Evolutionary conservation across 2,797 vertebrate genomes (phyloP), one percentile per base, ranked within the genome.

Genomic region (Ctenochaetus hawaiiensis): DNA sequence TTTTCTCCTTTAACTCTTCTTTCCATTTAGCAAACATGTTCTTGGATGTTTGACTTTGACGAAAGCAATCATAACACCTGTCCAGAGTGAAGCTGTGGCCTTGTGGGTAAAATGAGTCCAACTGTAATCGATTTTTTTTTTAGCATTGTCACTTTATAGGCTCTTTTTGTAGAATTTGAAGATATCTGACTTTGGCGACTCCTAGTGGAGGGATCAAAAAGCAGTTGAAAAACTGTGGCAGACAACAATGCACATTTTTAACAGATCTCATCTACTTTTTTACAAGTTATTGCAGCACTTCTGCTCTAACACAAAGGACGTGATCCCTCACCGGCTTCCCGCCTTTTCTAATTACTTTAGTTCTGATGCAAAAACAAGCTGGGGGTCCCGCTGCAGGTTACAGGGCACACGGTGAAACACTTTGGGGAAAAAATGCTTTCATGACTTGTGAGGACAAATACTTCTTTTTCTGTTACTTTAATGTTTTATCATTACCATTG

Each of bases 291-390:
- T 57, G 45, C 23, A 62, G 7, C 3, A 7, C 51, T 59, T 62
- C n/a, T 37, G 18, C 41, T 14, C n/a, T 20, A 14, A 48, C 65
- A 37, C 58, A 18, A 71, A 70, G 26, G 52, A 43, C 22, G 41
- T 43, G 39, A 58, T 77, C 60, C 52, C 44, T 70, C 63, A 60
- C 39, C 2, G 2, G 61, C 22, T 81, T 79, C 53, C 64, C 60
- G 49, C n/a, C 17, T 34, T 14, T 13, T 3, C 20, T 34, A 44
- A 9, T 26, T 59, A 6, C 60, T 13, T 44, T 44, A 51, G 45
- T 61, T 63, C 8, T 8, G 52, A 45, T 23, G 14, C 11, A 17
- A 26, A 56, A 53, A 17, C 9, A 30, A 34, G 10, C 17, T 12
- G 12, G 6, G 45, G 9, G 16, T 10, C 17, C n/a, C 11, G 37